These are phyloP conservation scores for Sminthopsis crassicaudata DNA, from an alignment of 2,113 vertebrate genomes.

Conservation along the genomic window DNA sequence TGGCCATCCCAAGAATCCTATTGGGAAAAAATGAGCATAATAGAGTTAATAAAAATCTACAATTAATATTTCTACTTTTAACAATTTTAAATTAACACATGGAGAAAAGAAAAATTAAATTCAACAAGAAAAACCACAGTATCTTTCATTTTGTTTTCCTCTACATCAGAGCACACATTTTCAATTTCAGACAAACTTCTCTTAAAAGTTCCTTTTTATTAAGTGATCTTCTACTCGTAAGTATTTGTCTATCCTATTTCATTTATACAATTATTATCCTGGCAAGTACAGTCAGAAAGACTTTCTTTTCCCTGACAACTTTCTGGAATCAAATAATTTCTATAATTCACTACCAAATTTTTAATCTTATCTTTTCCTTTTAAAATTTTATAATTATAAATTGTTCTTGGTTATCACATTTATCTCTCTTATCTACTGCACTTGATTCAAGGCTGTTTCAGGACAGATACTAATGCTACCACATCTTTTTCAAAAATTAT, in stretches of 20 bases:
- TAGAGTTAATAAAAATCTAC: background rate
- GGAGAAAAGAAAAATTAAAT: slow-evolving; percentile 9
- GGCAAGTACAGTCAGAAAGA: background rate
- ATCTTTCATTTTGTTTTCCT: background rate
- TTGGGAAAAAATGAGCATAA: slow-evolving; percentile 40
- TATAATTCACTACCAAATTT: background rate
- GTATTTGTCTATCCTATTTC: background rate
- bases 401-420: background rate
- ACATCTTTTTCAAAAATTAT: background rate
- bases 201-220: background rate
- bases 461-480: background rate
- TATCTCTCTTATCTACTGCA: background rate
- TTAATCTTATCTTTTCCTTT: background rate
- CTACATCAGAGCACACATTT: background rate
- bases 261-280: background rate
- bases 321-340: background rate
- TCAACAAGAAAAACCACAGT: slow-evolving; percentile 20
- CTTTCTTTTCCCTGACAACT: background rate
- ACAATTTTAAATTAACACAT: background rate
- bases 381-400: background rate
- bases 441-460: background rate
- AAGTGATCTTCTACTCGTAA: background rate
- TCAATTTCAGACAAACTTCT: background rate
- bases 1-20: slow-evolving; percentile 98
- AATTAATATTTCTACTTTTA: slow-evolving; percentile 9